Evolutionary conservation across 92 coral and sea anemone species (phyloP), one percentile per base, ranked within the genome.

Genomic region (Meandrina meandrites): DNA sequence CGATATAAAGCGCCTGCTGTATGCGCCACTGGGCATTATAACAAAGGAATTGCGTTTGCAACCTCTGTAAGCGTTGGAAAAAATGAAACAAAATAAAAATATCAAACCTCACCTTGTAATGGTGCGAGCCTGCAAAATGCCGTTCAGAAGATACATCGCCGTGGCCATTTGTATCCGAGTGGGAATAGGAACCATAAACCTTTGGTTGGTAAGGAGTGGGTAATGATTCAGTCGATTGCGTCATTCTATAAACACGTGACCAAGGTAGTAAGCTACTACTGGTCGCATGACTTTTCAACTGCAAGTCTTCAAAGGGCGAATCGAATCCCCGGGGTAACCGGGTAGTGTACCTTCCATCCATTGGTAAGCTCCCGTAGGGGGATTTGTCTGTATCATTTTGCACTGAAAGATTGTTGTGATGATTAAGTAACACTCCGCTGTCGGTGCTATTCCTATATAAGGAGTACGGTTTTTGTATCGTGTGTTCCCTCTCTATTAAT

Each of bases 221-320:
- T 18, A 28, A 40, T 50, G 56, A 34, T 16, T 84, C 87, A 1
- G 60, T 66, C 15, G 73, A 64, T 24, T 62, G 76, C 34, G 76
- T 85, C 88, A 85, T 85, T 85, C 42, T 77, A 48, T 85, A 85
- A 28, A 77, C 83, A 45, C 88, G 82, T 28, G 88, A 40, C 88
- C 88, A 77, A 30, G 88, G 88, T n/a, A 64, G 16, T 6, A 85
- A 64, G 24, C 82, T 66, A 28, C 75, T 31, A 1, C 64, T 60
- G 13, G 82, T 77, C 67, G 69, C 66, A 48, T 76, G 82, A 85
- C 24, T 40, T 62, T 85, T 76, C 6, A 8, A 18, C 5, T 64
- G 81, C 24, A 34, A 83, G 71, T 83, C 87, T 53, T 50, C 71
- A 34, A 50, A 50, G 24, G 71, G 34, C 24, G 30, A 42, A 8